Conservation (phyloP, 2,113 vertebrate genomes). For the Protomyctophum bolini region DNA sequence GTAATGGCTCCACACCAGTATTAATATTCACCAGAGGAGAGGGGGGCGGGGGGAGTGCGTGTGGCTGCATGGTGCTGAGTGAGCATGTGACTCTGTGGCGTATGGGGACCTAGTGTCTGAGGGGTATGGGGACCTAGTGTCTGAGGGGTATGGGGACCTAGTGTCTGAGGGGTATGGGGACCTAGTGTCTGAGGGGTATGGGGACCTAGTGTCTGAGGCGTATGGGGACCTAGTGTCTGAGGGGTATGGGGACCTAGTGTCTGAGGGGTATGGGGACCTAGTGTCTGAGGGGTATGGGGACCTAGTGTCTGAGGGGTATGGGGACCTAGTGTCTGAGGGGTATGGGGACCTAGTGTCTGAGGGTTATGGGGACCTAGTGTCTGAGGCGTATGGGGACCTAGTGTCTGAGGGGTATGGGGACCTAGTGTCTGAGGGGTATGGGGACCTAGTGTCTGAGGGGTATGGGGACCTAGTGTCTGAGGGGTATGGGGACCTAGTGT, state of each 20-base stretch:
- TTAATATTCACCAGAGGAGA: slow-evolving; percentile 24
- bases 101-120: slow-evolving; percentile 47
- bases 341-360: slow-evolving; percentile 30
- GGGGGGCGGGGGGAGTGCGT: slow-evolving; percentile 33
- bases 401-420: too few relatives aligned
- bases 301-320: slow-evolving; percentile 32
- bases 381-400: slow-evolving; percentile 36
- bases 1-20: slow-evolving; percentile 37
- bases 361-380: slow-evolving; percentile 28
- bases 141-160: slow-evolving; percentile 36
- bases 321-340: slow-evolving; percentile 28
- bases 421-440: slow-evolving; percentile 41
- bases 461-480: slow-evolving; percentile 27
- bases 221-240: slow-evolving; percentile 30
- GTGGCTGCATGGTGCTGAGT: slow-evolving; percentile 31
- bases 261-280: slow-evolving; percentile 36
- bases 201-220: slow-evolving; percentile 29
- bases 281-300: slow-evolving; percentile 38
- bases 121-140: slow-evolving; percentile 35
- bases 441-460: slow-evolving; percentile 28
- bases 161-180: slow-evolving; percentile 38
- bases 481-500: slow-evolving; percentile 35
- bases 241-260: too few relatives aligned
- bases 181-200: slow-evolving; percentile 32
- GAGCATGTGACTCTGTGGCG: slow-evolving; percentile 31